Evolutionary conservation across 1,140 invertebrate species (phyloP).

Genomic region (Megathymus violae): DNA sequence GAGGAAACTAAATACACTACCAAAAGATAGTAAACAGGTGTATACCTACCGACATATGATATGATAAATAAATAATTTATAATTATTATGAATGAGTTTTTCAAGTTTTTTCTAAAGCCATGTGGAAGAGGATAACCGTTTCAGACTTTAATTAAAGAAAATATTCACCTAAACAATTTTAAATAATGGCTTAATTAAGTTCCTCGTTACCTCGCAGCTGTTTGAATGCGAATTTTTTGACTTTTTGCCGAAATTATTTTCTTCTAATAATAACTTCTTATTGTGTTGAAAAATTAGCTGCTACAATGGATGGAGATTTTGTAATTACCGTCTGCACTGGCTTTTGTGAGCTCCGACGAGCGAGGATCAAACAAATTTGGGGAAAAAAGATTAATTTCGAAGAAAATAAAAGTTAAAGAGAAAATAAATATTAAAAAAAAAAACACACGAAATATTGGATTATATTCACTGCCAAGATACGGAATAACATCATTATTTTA

Average conservation of each 20-base stretch:
- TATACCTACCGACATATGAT: too few relatives aligned
- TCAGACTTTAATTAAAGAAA: neutral
- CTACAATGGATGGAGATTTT: neutral
- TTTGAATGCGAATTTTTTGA: neutral
- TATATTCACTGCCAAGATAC: too few relatives aligned
- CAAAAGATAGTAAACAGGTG: too few relatives aligned
- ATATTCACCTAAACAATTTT: neutral
- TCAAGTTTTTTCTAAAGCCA: too few relatives aligned
- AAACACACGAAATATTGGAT: neutral
- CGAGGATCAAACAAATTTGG: conserved; percentile 2
- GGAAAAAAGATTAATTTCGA: neutral
- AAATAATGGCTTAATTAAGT: conserved; percentile 1
- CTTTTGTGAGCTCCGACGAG: neutral
- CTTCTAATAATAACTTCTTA: conserved; percentile 1
- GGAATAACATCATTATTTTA: too few relatives aligned
- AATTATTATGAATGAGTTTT: too few relatives aligned
- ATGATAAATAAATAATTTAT: too few relatives aligned
- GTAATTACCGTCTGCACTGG: conserved; percentile 1
- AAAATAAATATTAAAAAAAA: too few relatives aligned
- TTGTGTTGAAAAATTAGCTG: conserved; percentile 2
- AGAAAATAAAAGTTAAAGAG: too few relatives aligned
- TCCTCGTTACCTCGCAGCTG: conserved; percentile 5
- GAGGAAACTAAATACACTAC: too few relatives aligned
- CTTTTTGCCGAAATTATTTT: conserved; percentile 1
- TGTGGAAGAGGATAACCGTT: neutral